Conservation (phyloP, 1,140 invertebrate species). For the Eciton burchellii region DNA sequence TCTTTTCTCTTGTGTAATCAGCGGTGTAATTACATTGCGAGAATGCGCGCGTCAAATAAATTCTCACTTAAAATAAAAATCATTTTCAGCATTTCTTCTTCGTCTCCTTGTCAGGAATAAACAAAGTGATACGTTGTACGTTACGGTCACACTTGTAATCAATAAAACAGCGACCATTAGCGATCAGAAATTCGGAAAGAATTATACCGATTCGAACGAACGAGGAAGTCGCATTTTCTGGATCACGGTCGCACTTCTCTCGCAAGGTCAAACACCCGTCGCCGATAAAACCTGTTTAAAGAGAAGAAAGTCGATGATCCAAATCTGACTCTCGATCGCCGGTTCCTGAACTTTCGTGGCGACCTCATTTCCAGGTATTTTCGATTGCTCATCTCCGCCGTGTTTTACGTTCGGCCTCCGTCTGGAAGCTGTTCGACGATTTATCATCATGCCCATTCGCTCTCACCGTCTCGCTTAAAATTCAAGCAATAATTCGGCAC, state of each 20-base stretch:
- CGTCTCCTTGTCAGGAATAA: too few species aligned
- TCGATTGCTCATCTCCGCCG: conserved; percentile 28
- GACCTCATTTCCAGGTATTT: conserved; percentile 64
- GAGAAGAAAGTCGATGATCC: conserved; percentile 70
- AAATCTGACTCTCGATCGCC: conserved; percentile 65
- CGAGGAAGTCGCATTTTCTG: conserved; percentile 17
- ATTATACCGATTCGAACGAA: not conserved
- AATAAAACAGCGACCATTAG: not conserved
- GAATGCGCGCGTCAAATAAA: not conserved
- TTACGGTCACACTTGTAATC: not conserved
- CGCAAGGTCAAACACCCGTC: conserved; percentile 54
- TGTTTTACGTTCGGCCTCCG: conserved; percentile 38
- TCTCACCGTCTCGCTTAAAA: conserved; percentile 30
- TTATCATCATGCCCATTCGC: conserved; percentile 9
- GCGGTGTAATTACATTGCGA: not conserved
- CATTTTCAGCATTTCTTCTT: not conserved
- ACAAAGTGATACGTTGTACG: not conserved
- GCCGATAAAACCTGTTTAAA: conserved; percentile 63
- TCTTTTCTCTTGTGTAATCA: not conserved
- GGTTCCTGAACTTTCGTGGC: conserved; percentile 52
- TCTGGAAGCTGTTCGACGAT: not conserved
- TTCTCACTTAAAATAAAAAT: not conserved
- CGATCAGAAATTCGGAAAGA: not conserved
- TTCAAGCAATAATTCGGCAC: conserved; percentile 31
- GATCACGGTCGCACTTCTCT: conserved; percentile 41